Evolutionary conservation across 2,113 vertebrate species (phyloP), one percentile per base, ranked within the genome.

Genomic region (Agelaius tricolor): DNA sequence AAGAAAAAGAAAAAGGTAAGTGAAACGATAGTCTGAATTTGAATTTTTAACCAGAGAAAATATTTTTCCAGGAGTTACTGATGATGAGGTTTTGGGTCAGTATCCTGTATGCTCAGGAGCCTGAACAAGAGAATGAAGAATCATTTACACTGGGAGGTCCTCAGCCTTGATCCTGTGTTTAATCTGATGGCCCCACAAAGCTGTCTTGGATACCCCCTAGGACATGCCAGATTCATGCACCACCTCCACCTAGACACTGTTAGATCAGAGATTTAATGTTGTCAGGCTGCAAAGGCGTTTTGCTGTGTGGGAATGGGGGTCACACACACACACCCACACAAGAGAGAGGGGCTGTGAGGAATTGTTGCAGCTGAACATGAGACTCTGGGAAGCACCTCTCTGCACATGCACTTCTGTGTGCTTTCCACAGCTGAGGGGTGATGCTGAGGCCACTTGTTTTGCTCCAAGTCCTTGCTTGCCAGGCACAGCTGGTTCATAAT

Each of bases 241-340:
- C 21, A 43, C 33, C 18, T 79, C 9, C 55, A 27, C 5, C 52
- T 55, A 59, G 39, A 43, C 13, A 19, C 11, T 63, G 16, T 28
- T 69, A 62, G n/a, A 10, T 52, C 69, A 54, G 43, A 71, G 7
- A 44, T 20, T 33, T 54, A 63, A 37, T 59, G 47, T 4, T 77
- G 39, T 28, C 37, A 55, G 66, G 23, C 39, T 35, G 12, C 20
- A 87, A 58, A 89, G 51, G 8, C 13, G 59, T 91, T 71, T 81
- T 84, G 28, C 17, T 72, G 1, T n/a, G 13, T 0, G 0, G 11
- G 39, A 74, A 33, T 58, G 71, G 66, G 12, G 14, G 37, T 20
- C 8, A 11, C 15, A 37, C 13, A 12, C 2, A 2, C 2, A 14
- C 6, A 12, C 2, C 2, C 2, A 14, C 6, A 15, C 12, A 15